Evolutionary conservation across 2,113 vertebrate species (phyloP), one percentile per base, ranked within the genome.

Genomic region (Calonectris borealis): DNA sequence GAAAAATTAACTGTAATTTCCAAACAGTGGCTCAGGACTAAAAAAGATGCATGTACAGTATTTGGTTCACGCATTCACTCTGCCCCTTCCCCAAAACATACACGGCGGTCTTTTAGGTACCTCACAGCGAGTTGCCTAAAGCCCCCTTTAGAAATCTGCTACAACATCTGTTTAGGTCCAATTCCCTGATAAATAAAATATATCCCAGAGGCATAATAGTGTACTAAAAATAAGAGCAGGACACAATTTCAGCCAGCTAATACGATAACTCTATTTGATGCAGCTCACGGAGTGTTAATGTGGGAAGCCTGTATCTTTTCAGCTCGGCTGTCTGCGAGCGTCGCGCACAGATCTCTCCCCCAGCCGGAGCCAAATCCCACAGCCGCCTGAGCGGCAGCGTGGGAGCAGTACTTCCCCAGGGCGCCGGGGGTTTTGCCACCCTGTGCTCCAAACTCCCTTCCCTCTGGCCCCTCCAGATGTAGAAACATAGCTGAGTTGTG

Each of bases 281-380:
- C 87, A 44, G 69, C 77, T 96, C 78, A 9, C 0, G 0, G 84
- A 80, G 86, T 54, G 76, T 70, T 87, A 79, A 85, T 40, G 73
- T 88, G 80, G 91, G 83, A 91, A 88, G 54, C 22, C 88, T 51
- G 83, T n/a, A 38, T 32, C 64, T 58, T 31, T 55, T 16, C 44
- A 17, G 76, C 72, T 77, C 1, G 3, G 40, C 52, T 77, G 61
- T 11, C 36, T 36, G n/a, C 3, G 21, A 64, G 64, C 11, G 1
- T 36, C 2, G 0, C 0, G 0, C 16, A 0, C 8, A 6, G 82
- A 54, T 60, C 51, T 86, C 34, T 52, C 49, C 38, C 3, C 0
- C 8, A n/a, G 21, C n/a, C 2, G 0, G 21, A 90, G 72, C 17
- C 31, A 61, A n/a, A 66, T 61, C 60, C 44, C 62, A 38, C 20